Evolutionary conservation across 2,888 invertebrate genomes (phyloP).

Genomic region (Leptopilina syphax): DNA sequence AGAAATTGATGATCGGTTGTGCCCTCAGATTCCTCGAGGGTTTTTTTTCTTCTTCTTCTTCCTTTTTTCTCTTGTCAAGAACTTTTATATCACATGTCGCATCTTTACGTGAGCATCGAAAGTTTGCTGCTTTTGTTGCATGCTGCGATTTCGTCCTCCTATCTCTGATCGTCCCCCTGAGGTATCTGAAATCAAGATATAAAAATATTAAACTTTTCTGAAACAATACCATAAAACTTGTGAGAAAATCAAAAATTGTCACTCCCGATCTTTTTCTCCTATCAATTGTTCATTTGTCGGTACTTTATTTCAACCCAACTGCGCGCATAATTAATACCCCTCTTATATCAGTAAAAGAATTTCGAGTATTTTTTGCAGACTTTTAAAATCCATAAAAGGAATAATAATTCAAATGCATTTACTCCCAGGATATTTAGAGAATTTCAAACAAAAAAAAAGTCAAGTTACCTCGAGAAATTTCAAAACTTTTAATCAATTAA

Average conservation of each 20-base stretch:
- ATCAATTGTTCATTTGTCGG: no score
- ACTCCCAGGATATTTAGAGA: not conserved
- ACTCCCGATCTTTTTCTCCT: no score
- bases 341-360: not conserved
- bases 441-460: not conserved
- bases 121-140: slow-evolving; percentile 54
- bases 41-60: not conserved
- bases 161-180: slow-evolving; percentile 56
- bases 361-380: not conserved
- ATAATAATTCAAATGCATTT: not conserved
- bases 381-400: not conserved
- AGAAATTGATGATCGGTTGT: slow-evolving; percentile 3
- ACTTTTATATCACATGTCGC: slow-evolving; percentile 46
- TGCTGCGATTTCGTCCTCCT: slow-evolving; percentile 42
- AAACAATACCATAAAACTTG: not conserved
- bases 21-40: slow-evolving; percentile 2
- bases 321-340: not conserved
- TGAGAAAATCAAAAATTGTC: no score
- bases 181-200: slow-evolving; percentile 66
- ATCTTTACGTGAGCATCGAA: slow-evolving; percentile 60
- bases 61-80: not conserved
- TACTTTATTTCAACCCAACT: no score
- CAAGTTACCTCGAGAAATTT: slow-evolving; percentile 8
- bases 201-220: slow-evolving; percentile 9
- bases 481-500: slow-evolving; percentile 15